Conservation (phyloP, 2,888 invertebrate genomes). For the Empis livida region DNA sequence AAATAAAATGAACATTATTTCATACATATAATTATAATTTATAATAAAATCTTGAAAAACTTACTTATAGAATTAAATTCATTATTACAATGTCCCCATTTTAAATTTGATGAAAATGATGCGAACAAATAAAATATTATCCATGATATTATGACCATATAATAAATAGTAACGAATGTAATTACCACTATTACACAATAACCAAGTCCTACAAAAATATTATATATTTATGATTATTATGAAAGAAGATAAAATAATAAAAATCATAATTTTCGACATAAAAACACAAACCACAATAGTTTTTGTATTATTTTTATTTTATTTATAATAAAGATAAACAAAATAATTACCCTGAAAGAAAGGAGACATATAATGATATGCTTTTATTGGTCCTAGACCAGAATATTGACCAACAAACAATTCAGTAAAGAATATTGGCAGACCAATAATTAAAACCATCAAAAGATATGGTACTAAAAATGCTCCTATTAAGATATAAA, state of each 20-base stretch:
- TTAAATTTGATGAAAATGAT: constrained; percentile 48
- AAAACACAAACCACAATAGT: no score
- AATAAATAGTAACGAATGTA: constrained; percentile 58
- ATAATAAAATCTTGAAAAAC: constrained; percentile 21
- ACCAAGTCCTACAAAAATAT: constrained; percentile 41
- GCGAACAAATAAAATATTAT: constrained; percentile 61
- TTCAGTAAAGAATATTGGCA: constrained; percentile 70
- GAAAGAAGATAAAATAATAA: background rate
- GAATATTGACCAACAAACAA: constrained; percentile 67
- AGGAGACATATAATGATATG: constrained; percentile 49
- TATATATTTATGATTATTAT: no score
- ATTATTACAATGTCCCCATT: constrained; percentile 57
- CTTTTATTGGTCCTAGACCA: constrained; percentile 55
- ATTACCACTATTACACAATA: constrained; percentile 58
- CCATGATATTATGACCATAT: constrained; percentile 71
- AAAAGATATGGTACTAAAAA: constrained; percentile 61
- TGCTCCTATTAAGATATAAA: constrained; percentile 49
- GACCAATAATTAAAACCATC: constrained; percentile 61
- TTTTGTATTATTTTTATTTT: no score
- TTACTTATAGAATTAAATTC: constrained; percentile 46
- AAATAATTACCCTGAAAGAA: constrained; percentile 21
- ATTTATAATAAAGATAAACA: no score
- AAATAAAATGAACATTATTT: background rate
- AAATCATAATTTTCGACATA: no score
- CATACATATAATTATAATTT: constrained; percentile 2